Evolutionary conservation across 2,888 invertebrate genomes (phyloP), one percentile per base, ranked within the genome.

Genomic region (Xylocampa areola): DNA sequence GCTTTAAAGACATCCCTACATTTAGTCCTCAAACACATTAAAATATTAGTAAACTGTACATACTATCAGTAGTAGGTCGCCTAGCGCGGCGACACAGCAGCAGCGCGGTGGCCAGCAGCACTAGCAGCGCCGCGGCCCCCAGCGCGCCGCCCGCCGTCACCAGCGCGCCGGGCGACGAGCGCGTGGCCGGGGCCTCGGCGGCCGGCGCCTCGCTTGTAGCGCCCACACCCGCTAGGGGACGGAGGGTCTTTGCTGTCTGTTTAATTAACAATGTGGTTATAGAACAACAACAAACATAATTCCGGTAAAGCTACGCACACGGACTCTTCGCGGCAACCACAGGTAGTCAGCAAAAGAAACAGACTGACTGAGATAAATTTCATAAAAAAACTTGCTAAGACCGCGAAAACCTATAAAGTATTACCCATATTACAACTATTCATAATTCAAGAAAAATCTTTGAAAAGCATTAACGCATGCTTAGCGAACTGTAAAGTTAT

Each of bases 111-210:
- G 81, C 86, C 3, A 90, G 81, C 27, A 91, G 73, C 8, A 89
- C 81, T 13, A 92, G 69, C 36, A 93, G 61, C 1, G 88, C 88
- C 0, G 88, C 84, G 1, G 89, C 92, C 0, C 91, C 94, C 16
- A 89, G 79, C 29, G 91, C 90, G 2, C 93, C 92, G 17, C 90
- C 94, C 3, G 92, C 93, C 5, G 92, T 90, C 32, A 92, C 83
- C 47, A 92, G 82, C 30, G 91, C 87, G 25, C 85, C 86, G 0
- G 87, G 83, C 37, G 84, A 63, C 1, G 50, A 13, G 3, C 82
- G 82, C 13, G 84, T 47, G 2, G 73, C 59, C 11, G 73, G 75
- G 62, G 61, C 52, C 61, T 64, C 75, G 35, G 79, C 79, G 6
- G 82, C 80, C 16, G 81, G 79, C 0, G 79, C 71, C 19, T 57